Evolutionary conservation across 2,797 vertebrate genomes (phyloP).

Genomic region (Chromis chromis): DNA sequence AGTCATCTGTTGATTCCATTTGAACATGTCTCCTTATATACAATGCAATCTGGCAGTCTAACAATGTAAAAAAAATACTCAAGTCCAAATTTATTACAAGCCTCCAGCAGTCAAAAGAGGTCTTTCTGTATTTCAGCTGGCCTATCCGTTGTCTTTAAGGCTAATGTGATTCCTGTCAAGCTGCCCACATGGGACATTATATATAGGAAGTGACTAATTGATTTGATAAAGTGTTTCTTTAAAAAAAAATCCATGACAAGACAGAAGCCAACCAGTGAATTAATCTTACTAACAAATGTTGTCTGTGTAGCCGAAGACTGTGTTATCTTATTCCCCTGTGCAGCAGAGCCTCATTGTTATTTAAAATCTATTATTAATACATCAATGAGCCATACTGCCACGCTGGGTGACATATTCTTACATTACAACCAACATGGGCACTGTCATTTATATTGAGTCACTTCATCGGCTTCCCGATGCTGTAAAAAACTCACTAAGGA

Average conservation of each 20-base stretch:
- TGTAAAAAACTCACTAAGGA: not conserved
- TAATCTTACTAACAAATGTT: not conserved
- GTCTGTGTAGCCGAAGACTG: not conserved
- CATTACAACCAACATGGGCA: not conserved
- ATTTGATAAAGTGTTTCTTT: no score
- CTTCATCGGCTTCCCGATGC: not conserved
- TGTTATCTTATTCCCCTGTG: not conserved
- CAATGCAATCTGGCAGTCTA: not conserved
- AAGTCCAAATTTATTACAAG: not conserved
- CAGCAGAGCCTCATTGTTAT: not conserved
- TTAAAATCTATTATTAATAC: not conserved
- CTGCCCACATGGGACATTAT: not conserved
- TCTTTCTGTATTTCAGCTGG: not conserved
- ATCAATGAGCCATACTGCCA: not conserved
- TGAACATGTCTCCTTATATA: no score
- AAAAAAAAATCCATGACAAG: not conserved
- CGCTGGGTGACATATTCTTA: not conserved
- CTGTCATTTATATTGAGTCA: not conserved
- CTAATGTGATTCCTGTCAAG: not conserved
- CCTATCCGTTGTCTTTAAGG: not conserved
- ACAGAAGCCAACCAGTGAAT: not conserved
- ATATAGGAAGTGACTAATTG: not conserved
- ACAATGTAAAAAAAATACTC: not conserved
- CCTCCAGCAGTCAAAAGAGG: not conserved
- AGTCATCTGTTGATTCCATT: no score